A percentile compares a stretch with the other conserved stretches of the same genome.
Evolutionary conservation across 92 coral and sea anemone genomes (phyloP).

Genomic region (Chrysogorgia sp.): DNA sequence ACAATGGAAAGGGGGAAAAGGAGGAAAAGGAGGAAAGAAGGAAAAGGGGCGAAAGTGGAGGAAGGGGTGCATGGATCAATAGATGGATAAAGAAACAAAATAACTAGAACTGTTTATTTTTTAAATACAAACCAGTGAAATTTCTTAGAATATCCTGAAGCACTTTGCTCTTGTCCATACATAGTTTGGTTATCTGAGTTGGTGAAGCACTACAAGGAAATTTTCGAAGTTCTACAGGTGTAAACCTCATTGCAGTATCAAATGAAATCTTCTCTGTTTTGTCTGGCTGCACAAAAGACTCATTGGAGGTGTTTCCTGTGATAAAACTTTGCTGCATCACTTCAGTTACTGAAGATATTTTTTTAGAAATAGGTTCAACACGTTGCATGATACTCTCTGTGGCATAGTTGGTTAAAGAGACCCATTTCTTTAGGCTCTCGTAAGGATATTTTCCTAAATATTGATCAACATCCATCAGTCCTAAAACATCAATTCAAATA

Average conservation of each 20-base stretch:
- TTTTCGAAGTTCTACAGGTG: constrained; percentile 65
- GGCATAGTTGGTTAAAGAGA: constrained; percentile 77
- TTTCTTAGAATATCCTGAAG: constrained; percentile 62
- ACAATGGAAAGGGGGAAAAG: no score
- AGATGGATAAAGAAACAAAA: background rate
- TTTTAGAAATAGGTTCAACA: constrained; percentile 75
- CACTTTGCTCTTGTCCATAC: constrained; percentile 80
- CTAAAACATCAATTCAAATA: constrained; percentile 38
- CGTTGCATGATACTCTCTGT: constrained; percentile 68
- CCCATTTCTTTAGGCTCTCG: constrained; percentile 87
- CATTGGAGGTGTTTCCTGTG: no score
- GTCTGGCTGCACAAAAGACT: constrained; percentile 3
- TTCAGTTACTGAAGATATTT: constrained; percentile 85
- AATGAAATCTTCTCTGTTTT: constrained; percentile 41
- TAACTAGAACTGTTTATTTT: background rate
- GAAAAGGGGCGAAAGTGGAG: background rate
- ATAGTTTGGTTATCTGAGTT: constrained; percentile 73
- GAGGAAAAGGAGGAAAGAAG: background rate
- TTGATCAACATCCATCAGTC: constrained; percentile 79
- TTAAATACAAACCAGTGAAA: constrained; percentile 68
- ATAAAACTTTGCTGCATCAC: constrained; percentile 56
- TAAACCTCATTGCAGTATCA: constrained; percentile 64
- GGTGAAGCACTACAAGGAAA: constrained; percentile 82
- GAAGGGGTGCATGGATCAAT: background rate
- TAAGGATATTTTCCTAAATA: constrained; percentile 86